phyloP scores from a whole-genome alignment of 2,888 invertebrate species.

The Charanyca ferruginea region DNA sequence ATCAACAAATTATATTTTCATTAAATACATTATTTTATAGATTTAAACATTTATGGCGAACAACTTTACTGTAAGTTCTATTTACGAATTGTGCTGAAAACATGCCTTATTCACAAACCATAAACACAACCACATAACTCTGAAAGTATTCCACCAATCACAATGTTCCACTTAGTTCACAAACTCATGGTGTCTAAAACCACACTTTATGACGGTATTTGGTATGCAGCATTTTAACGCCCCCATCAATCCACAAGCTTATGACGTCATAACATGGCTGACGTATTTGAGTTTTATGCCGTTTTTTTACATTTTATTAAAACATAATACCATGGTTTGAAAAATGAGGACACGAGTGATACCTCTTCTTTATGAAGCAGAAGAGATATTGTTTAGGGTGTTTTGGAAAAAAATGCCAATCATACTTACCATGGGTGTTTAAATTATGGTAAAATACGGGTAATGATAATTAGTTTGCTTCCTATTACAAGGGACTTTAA shows the following conservation, averaged over 20 bases:
- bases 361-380: slow-evolving; percentile 16
- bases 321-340: slow-evolving; percentile 31
- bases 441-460: too few species aligned
- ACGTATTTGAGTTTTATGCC: slow-evolving; percentile 23
- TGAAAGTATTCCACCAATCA: slow-evolving; percentile 9
- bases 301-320: slow-evolving; percentile 44
- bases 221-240: slow-evolving; percentile 42
- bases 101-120: slow-evolving; percentile 20
- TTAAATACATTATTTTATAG: too few species aligned
- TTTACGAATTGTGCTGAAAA: too few species aligned
- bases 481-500: too few species aligned
- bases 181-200: slow-evolving; percentile 21
- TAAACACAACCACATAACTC: not conserved
- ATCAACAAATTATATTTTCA: too few species aligned
- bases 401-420: not conserved
- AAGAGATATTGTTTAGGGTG: slow-evolving; percentile 3
- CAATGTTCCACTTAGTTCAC: slow-evolving; percentile 1
- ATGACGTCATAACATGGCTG: slow-evolving; percentile 45
- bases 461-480: too few species aligned
- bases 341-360: slow-evolving; percentile 29
- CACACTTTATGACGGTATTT: slow-evolving; percentile 16
- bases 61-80: too few species aligned
- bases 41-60: too few species aligned
- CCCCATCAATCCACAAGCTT: slow-evolving; percentile 45
- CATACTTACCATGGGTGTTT: not conserved